These are phyloP conservation scores for Aplodontia rufa DNA, from an alignment of 2,113 vertebrate genomes.

Conservation along the genomic window DNA sequence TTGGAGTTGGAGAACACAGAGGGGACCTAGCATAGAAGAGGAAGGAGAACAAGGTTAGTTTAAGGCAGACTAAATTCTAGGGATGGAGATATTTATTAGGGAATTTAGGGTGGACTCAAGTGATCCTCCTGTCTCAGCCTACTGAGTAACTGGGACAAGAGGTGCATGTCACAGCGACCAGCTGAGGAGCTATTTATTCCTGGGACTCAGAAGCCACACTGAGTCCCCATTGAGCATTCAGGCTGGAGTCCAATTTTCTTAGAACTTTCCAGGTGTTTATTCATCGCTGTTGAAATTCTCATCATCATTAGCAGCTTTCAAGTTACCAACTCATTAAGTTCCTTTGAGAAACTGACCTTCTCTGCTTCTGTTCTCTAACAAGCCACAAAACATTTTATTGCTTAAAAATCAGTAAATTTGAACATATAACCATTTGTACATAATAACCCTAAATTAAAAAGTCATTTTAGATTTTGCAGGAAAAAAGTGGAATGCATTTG, in stretches of 20 bases:
- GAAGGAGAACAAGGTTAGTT: not conserved
- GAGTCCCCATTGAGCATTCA: not conserved
- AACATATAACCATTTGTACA: not conserved
- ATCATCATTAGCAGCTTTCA: not conserved
- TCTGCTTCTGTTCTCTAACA: conserved; percentile 32
- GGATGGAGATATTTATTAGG: not conserved
- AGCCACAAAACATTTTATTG: conserved; percentile 15
- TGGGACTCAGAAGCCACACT: not conserved
- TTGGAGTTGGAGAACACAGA: not conserved
- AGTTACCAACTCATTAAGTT: conserved; percentile 51
- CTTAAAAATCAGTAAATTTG: not conserved
- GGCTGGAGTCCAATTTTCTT: not conserved
- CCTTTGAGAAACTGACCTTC: conserved; percentile 34
- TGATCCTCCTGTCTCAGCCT: not conserved
- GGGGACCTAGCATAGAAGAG: not conserved
- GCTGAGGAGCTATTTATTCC: not conserved
- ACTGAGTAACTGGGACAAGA: not conserved
- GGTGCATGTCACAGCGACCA: no score
- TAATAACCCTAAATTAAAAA: not conserved
- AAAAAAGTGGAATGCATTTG: not conserved
- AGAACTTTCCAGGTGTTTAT: not conserved
- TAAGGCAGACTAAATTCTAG: not conserved
- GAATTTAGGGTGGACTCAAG: not conserved
- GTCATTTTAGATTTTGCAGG: conserved; percentile 31
- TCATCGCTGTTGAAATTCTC: conserved; percentile 52